Conservation (phyloP, 2,888 invertebrate genomes). For the Eupeodes latifasciatus region DNA sequence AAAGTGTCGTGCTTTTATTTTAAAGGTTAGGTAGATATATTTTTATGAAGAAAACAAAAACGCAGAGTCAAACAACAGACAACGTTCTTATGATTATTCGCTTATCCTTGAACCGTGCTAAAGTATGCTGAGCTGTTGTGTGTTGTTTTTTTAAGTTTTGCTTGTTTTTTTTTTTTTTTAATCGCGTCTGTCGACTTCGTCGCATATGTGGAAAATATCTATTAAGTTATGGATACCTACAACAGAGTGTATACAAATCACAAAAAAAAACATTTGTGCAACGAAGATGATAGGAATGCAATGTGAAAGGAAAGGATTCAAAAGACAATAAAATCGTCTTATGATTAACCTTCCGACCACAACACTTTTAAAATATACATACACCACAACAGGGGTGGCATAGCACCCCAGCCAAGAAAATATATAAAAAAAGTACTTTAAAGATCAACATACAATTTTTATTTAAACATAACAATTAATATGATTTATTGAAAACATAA, state of each 20-base stretch:
- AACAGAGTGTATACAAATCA: neutral
- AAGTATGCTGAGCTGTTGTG: slow-evolving; percentile 35
- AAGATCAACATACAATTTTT: no score
- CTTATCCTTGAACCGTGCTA: slow-evolving; percentile 66
- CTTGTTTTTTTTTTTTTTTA: neutral
- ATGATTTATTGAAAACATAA: no score
- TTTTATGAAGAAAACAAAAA: slow-evolving; percentile 7
- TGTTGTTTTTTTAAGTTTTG: neutral
- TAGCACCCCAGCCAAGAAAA: no score
- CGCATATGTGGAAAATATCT: neutral
- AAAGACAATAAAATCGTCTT: slow-evolving; percentile 51
- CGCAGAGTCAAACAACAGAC: slow-evolving; percentile 35
- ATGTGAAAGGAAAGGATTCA: slow-evolving; percentile 47
- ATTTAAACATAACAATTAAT: no score
- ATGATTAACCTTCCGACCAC: no score
- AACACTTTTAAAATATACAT: no score
- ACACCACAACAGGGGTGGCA: no score
- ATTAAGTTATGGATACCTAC: neutral
- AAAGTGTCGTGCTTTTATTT: slow-evolving; percentile 7
- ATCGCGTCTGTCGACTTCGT: slow-evolving; percentile 9
- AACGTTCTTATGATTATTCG: slow-evolving; percentile 54
- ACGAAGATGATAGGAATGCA: slow-evolving; percentile 32
- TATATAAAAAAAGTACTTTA: no score
- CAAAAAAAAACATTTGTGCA: slow-evolving; percentile 37
- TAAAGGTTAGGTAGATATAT: slow-evolving; percentile 15